Evolutionary conservation across 2,113 vertebrate species (phyloP).

Genomic region (Leptobrachium ailaonicum): DNA sequence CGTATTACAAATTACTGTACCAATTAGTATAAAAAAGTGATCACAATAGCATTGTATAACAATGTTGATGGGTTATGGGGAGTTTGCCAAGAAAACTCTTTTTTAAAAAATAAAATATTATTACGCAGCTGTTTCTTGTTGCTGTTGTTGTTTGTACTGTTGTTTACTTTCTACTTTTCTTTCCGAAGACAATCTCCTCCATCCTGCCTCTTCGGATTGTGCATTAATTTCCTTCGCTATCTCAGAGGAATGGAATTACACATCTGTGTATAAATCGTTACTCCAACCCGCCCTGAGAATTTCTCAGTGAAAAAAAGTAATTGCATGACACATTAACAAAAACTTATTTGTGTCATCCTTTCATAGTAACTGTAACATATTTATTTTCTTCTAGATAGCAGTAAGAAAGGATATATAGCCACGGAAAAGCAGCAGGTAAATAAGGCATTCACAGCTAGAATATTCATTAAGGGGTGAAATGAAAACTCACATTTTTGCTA

Average conservation of each 20-base stretch:
- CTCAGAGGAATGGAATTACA: conserved; percentile 40
- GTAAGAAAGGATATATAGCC: too few relatives aligned
- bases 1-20: neutral
- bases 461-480: too few relatives aligned
- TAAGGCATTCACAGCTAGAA: too few relatives aligned
- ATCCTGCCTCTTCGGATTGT: conserved; percentile 24
- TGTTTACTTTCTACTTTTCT: conserved; percentile 10
- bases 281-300: conserved; percentile 16
- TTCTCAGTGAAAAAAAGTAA: conserved; percentile 8
- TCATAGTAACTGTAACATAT: too few relatives aligned
- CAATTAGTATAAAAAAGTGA: conserved; percentile 4
- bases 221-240: conserved; percentile 14
- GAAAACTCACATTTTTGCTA: too few relatives aligned
- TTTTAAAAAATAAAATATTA: neutral
- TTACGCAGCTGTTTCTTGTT: conserved; percentile 29
- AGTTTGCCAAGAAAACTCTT: neutral
- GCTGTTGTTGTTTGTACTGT: conserved; percentile 12
- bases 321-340: neutral
- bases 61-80: neutral
- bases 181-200: conserved; percentile 32
- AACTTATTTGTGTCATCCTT: too few relatives aligned
- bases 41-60: neutral
- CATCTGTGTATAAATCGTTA: conserved; percentile 37
- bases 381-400: too few relatives aligned
- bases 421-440: too few relatives aligned